phyloP scores from a whole-genome alignment of 2,888 invertebrate genomes.

The Drosophila differens region DNA sequence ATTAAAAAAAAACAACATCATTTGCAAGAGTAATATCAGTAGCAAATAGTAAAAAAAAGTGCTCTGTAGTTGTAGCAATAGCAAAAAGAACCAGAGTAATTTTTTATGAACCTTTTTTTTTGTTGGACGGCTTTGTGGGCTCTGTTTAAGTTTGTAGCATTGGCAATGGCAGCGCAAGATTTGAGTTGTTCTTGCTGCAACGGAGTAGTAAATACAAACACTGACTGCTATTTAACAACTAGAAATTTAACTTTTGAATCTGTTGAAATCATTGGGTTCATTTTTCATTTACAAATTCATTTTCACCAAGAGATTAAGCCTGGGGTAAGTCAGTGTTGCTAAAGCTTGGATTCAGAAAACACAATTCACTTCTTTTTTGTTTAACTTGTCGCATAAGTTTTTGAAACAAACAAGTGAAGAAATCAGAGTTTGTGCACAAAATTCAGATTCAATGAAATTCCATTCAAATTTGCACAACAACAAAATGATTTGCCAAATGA shows the following conservation, averaged over 20 bases:
- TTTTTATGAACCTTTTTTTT: not conserved
- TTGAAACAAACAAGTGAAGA: not conserved
- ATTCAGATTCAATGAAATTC: not conserved
- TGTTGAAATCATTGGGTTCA: too few relatives aligned
- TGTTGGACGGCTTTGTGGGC: not conserved
- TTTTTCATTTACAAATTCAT: too few relatives aligned
- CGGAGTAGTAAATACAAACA: not conserved
- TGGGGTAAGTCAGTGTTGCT: too few relatives aligned
- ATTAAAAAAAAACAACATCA: too few relatives aligned
- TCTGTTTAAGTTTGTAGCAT: not conserved
- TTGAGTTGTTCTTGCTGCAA: too few relatives aligned
- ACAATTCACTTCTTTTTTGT: not conserved
- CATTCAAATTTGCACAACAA: not conserved
- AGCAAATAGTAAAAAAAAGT: not conserved
- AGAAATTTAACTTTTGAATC: not conserved
- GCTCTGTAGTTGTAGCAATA: not conserved
- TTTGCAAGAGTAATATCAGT: not conserved
- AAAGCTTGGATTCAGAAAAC: too few relatives aligned
- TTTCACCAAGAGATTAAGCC: too few relatives aligned
- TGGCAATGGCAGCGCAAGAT: not conserved
- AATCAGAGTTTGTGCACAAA: not conserved
- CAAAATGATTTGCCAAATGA: not conserved
- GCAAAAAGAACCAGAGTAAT: not conserved
- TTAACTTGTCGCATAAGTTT: not conserved
- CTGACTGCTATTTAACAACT: not conserved